Percentiles rank a stretch among this genome's conserved stretches.
phyloP scores from a whole-genome alignment of 2,888 invertebrate species.

The Celastrina argiolus region DNA sequence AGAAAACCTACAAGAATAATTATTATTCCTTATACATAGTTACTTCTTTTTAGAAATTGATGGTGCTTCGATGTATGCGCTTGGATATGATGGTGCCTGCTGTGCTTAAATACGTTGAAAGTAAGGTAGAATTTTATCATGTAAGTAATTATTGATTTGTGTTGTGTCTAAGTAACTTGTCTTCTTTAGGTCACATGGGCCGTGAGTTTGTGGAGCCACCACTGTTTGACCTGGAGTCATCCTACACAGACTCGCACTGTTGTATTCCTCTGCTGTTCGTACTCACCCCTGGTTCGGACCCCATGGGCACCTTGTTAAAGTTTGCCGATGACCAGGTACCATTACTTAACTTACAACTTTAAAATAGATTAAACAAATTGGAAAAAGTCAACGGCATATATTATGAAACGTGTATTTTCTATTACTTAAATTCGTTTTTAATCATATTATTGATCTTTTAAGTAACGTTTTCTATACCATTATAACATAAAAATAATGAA shows the following conservation, averaged over 20 bases:
- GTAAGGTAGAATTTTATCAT: constrained; percentile 47
- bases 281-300: constrained; percentile 95
- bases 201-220: constrained; percentile 91
- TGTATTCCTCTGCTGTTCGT: constrained; percentile 94
- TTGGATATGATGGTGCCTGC: constrained; percentile 92
- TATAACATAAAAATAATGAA: too few species aligned
- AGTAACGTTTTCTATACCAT: too few species aligned
- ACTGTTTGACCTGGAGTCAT: constrained; percentile 90
- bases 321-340: constrained; percentile 91
- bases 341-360: neutral
- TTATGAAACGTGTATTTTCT: too few species aligned
- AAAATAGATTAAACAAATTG: too few species aligned
- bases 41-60: constrained; percentile 78
- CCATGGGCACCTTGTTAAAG: constrained; percentile 91
- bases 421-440: too few species aligned
- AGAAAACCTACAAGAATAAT: neutral
- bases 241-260: constrained; percentile 90
- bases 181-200: constrained; percentile 82
- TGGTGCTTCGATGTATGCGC: constrained; percentile 88
- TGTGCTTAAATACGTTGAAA: constrained; percentile 83
- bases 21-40: neutral
- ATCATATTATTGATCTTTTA: too few species aligned
- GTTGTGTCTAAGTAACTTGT: neutral
- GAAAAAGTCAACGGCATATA: too few species aligned
- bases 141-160: neutral